Base-by-base conservation (phyloP, 2,113 vertebrate species). In the Cephalopholis sonnerati region DNA sequence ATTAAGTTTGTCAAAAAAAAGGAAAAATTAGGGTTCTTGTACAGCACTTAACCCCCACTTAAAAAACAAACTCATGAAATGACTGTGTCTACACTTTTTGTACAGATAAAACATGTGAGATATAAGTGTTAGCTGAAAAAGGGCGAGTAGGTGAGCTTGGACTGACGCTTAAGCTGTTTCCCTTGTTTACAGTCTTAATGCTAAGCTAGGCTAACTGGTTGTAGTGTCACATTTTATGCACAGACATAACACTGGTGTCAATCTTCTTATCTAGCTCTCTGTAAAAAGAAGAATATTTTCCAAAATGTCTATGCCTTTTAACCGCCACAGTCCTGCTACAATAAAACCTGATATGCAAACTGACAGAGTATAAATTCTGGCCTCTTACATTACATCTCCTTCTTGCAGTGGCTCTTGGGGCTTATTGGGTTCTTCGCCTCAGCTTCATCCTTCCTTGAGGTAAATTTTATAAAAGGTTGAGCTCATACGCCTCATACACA, bases 391-490 rank as follows among this genome's bases (percentile, higher is more conserved):
- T 27, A 81, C 83, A 41, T 83, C 74, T 91, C 51, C 78, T 87
- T 87, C 79, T 88, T 93, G 63, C 93, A 96, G 95, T 29, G 94
- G 93, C 81, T 65, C 76, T 70, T 93, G 84, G 82, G 89, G 83
- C 76, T 82, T 91, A 82, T 79, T 94, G 78, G 79, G 90, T 44
- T 93, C 94, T 79, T 94, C 94, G 13, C 41, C 74, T 79, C 86
- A 84, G 5, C 68, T 87, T 79, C 93, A 94, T 89, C 93, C 94
- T 69, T 95, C 93, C 82, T 82, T 94, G 85, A 95, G 95, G 95
- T 96, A 93, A 89, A 81, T 79, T 53, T 55, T 50, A n/a, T 44
- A 29, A 48, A 58, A 73, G 85, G 50, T 57, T 66, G 32, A 83
- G 81, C 88, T 80, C 25, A 17, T 12, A 68, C 0, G 54, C 81